These are phyloP conservation scores for Smutsia gigantea DNA, from an alignment of 2,797 vertebrate species.

Conservation along the genomic window DNA sequence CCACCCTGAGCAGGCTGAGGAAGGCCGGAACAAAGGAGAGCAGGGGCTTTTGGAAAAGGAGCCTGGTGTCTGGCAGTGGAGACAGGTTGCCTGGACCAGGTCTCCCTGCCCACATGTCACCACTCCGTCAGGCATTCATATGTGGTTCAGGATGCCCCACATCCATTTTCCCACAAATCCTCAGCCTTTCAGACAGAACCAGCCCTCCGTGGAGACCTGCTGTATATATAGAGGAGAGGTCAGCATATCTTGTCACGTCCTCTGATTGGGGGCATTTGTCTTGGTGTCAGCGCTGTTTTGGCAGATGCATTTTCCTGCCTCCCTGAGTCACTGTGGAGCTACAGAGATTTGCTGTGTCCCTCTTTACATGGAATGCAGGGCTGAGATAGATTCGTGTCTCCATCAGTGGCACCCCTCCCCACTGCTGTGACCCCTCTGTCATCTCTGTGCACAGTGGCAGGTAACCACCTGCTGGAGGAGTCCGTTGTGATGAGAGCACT, in stretches of 20 bases:
- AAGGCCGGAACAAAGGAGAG: rapidly evolving
- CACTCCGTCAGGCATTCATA: not conserved
- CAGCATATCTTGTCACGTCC: rapidly evolving
- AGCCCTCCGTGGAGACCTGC: not conserved
- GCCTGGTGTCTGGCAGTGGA: not conserved
- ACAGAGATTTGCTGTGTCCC: rapidly evolving
- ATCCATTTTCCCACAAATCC: not conserved
- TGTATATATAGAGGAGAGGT: not conserved
- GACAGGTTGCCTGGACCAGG: not conserved
- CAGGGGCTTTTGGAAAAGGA: not conserved
- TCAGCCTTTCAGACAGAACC: not conserved
- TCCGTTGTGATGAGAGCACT: not conserved
- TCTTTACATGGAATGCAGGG: rapidly evolving
- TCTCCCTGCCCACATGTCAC: rapidly evolving
- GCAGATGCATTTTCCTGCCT: not conserved
- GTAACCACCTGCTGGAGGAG: not conserved
- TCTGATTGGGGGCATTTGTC: not conserved
- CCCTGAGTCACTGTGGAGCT: rapidly evolving
- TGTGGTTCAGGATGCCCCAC: not conserved
- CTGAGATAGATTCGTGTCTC: rapidly evolving
- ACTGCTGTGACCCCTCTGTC: not conserved
- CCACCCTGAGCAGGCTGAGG: not conserved
- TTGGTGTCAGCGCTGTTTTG: rapidly evolving
- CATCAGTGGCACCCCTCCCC: rapidly evolving
- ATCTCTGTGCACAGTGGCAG: not conserved